These are phyloP conservation scores for Graphium colonna DNA, from an alignment of 2,888 invertebrate genomes.

Conservation along the genomic window DNA sequence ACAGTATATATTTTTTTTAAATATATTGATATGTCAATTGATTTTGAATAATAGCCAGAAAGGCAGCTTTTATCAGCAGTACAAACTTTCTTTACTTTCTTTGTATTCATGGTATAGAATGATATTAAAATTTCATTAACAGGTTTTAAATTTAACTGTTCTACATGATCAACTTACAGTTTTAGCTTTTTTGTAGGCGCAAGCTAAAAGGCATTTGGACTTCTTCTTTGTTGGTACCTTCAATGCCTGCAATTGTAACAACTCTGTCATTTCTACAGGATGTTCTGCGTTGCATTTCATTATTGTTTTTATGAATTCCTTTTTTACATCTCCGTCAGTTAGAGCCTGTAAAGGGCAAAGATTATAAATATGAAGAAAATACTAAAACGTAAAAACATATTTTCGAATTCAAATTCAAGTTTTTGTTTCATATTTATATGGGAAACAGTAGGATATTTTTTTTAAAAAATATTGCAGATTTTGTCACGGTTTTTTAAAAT, in stretches of 20 bases:
- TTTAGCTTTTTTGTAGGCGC: slow-evolving; percentile 60
- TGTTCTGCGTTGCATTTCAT: slow-evolving; percentile 54
- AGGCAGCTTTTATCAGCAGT: no score
- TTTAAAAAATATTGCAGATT: background rate
- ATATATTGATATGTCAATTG: no score
- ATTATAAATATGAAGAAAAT: no score
- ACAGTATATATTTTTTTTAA: slow-evolving; percentile 13
- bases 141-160: no score
- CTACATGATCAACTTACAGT: slow-evolving; percentile 47
- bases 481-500: background rate
- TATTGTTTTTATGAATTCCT: slow-evolving; percentile 44
- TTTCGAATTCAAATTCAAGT: background rate
- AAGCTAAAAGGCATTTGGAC: slow-evolving; percentile 69
- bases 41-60: no score
- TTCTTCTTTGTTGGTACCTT: slow-evolving; percentile 58
- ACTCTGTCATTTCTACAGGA: slow-evolving; percentile 51
- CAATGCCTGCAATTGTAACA: slow-evolving; percentile 45
- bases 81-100: no score
- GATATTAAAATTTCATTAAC: no score
- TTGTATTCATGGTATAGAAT: no score
- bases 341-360: slow-evolving; percentile 38
- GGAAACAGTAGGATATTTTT: no score
- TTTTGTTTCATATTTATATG: no score
- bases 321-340: slow-evolving; percentile 57
- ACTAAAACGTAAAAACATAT: no score